These are phyloP conservation scores for Cephalopholis sonnerati DNA, from an alignment of 2,113 vertebrate genomes.

Conservation along the genomic window DNA sequence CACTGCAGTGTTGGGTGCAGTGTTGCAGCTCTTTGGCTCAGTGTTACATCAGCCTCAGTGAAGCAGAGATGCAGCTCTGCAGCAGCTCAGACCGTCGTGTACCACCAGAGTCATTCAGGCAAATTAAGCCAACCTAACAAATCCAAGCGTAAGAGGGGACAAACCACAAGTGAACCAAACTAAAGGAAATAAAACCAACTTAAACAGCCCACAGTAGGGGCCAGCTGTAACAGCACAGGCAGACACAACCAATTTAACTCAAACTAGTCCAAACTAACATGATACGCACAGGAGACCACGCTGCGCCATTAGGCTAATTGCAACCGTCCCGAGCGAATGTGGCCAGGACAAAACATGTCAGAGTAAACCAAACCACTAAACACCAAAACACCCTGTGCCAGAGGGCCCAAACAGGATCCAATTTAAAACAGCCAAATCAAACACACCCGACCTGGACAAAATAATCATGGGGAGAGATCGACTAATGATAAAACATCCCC, in stretches of 20 bases:
- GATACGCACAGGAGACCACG: not conserved
- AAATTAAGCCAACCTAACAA: slow-evolving; percentile 24
- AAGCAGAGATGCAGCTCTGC: slow-evolving; percentile 42
- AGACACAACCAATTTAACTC: slow-evolving; percentile 28
- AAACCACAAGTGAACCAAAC: slow-evolving; percentile 28
- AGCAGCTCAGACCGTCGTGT: not conserved
- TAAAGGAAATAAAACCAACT: slow-evolving; percentile 38
- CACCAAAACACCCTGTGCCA: not conserved
- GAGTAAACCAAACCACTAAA: slow-evolving; percentile 15
- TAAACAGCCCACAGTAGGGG: slow-evolving; percentile 34
- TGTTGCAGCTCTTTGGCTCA: slow-evolving; percentile 76
- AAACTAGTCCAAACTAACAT: slow-evolving; percentile 8
- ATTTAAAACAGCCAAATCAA: slow-evolving; percentile 20
- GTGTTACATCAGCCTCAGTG: slow-evolving; percentile 75
- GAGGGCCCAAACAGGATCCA: slow-evolving; percentile 14
- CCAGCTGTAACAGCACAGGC: not conserved
- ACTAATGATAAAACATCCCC: not conserved
- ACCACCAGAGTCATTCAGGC: slow-evolving; percentile 20
- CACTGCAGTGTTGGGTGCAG: slow-evolving; percentile 33
- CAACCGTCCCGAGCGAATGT: not conserved
- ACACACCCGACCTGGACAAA: not conserved
- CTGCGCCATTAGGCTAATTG: slow-evolving; percentile 11
- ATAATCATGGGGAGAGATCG: not conserved
- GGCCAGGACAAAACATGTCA: slow-evolving; percentile 22
- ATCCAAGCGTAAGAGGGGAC: slow-evolving; percentile 21